These are phyloP conservation scores for Octopus sinensis DNA, from an alignment of 1,140 invertebrate genomes.

Conservation along the genomic window DNA sequence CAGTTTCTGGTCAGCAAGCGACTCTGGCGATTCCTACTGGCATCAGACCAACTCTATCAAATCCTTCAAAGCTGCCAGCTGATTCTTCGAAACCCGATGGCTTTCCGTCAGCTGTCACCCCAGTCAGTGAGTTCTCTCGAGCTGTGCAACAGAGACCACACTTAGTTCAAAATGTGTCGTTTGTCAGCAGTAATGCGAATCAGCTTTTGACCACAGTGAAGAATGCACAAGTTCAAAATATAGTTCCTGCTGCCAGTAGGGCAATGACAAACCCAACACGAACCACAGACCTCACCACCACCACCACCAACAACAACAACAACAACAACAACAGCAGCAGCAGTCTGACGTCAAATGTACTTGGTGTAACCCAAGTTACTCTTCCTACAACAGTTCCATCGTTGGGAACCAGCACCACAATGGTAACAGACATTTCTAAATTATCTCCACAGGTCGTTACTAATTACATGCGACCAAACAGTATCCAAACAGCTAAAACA, in stretches of 20 bases:
- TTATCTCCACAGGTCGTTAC: background rate
- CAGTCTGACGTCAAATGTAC: too few relatives aligned
- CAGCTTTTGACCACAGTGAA: too few relatives aligned
- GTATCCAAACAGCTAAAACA: background rate
- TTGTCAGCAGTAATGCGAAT: background rate
- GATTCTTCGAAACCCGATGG: background rate
- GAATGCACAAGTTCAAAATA: too few relatives aligned
- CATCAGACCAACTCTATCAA: background rate
- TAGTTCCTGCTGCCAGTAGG: too few relatives aligned
- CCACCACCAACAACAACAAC: too few relatives aligned
- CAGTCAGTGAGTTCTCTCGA: background rate
- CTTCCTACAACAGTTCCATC: too few relatives aligned
- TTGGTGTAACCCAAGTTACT: too few relatives aligned
- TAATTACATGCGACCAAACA: background rate
- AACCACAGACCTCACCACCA: too few relatives aligned
- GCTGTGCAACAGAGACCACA: conserved; percentile 5
- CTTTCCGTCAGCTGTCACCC: background rate
- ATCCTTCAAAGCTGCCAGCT: background rate
- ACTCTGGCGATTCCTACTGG: background rate
- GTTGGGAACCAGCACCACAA: too few relatives aligned
- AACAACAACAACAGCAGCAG: too few relatives aligned
- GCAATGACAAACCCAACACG: too few relatives aligned
- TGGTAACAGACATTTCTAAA: background rate
- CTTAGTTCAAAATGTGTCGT: background rate
- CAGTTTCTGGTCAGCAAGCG: too few relatives aligned